Base-by-base conservation (phyloP, 1,140 invertebrate genomes). In the Cydia fagiglandana region DNA sequence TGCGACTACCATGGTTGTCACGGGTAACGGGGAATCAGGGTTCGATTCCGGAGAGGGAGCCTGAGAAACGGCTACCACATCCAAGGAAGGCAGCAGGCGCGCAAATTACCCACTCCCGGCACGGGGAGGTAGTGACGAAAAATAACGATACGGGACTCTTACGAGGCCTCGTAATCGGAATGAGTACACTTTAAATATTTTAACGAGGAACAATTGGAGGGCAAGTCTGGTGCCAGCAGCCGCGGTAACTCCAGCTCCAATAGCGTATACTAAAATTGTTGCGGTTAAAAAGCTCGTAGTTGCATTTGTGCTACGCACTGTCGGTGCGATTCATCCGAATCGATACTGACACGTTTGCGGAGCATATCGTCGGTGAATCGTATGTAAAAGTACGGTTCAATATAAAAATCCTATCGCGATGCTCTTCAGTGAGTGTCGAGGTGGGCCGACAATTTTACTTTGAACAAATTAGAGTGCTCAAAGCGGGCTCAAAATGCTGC, bases 11-110 rank as follows among this genome's bases (percentile, higher is more conserved):
- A 95, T 96, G 96, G 96, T 96, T 94, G 94, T 96, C 94, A 96
- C 95, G 96, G 96, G 96, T 96, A 94, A 95, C 94, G 94, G 94
- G 93, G 94, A 95, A 95, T 95, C 94, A 95, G 94, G 95, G 95
- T 92, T 92, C 91, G 90, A 93, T 94, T 94, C 95, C 95, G 94
- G 94, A 95, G 95, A 96, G 95, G 96, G 95, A 96, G 95, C 96
- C 96, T 96, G 96, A 96, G 96, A 97, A 96, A 97, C 95, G 96
- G 96, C 96, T 97, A 97, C 96, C 96, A 97, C 96, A 96, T 97
- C 96, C 95, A 97, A 96, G 96, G 96, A 97, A 96, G 96, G 96
- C 96, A 97, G 96, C 96, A 97, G 96, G 96, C 96, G 95, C 96
- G 95, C 95, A 96, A 96, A 95, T 96, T 97, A 97, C 96, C 96